Base-by-base conservation (phyloP, 2,888 invertebrate genomes). In the Creontiades dilutus region DNA sequence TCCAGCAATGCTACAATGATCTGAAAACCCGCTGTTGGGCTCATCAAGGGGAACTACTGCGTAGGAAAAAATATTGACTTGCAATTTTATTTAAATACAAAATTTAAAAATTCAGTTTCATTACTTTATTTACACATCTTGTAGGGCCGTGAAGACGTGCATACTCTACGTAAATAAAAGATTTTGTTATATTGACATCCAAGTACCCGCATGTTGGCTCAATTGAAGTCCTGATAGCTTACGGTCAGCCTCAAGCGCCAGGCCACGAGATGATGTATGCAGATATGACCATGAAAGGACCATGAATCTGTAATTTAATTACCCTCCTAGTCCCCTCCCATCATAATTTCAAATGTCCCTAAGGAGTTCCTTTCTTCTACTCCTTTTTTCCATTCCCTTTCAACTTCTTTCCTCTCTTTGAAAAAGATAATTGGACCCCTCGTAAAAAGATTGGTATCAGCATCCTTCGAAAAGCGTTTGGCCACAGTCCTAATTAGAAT, bases 391-490 rank as follows among this genome's bases (percentile, higher is more conserved):
- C 86, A n/a, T 82, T 27, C 82, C 28, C 37, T 47, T 37, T 47
- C 28, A 48, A 48, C 27, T 82, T 80, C 81, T 78, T 86, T 48
- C 80, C 48, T 87, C 28, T 47, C 48, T 86, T 90, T 86, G 76
- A 86, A 80, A 85, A 88, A 88, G 88, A 88, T 88, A 88, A 88
- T 88, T 88, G 88, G 88, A 88, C 88, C 88, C 78, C 88, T 88
- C 88, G 88, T 88, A 88, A 88, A 88, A 78, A 88, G 88, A 88
- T 88, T 88, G 88, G 76, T 88, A 88, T 88, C 88, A 88, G 88
- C 76, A 52, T 88, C 88, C 48, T 86, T 61, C 78, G 28, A 88
- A 88, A 88, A 75, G 80, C 61, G 88, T 78, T 88, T 88, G 76
- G 78, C 88, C 37, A 88, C 55, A 88, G 88, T 88, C 88, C 88